phyloP scores from a whole-genome alignment of 2,113 vertebrate species.

The Andinoacara biseriatus region DNA sequence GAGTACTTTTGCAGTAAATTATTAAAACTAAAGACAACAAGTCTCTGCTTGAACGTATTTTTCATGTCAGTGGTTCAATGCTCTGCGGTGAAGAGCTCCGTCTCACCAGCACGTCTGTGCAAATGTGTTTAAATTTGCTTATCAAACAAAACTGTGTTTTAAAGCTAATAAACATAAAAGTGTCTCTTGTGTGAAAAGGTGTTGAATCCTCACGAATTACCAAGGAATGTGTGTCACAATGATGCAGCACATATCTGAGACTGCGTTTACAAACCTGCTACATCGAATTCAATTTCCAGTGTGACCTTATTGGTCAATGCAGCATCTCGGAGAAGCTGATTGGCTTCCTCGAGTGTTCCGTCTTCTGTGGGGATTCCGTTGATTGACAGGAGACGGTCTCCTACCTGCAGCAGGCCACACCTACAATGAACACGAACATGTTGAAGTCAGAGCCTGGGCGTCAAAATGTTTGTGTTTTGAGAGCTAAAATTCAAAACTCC shows the following conservation, averaged over 20 bases:
- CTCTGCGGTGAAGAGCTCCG: constrained; percentile 6
- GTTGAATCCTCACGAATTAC: not conserved
- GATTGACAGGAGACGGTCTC: constrained; percentile 94
- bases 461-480: not conserved
- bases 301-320: constrained; percentile 91
- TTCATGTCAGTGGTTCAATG: not conserved
- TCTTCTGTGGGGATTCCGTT: constrained; percentile 94
- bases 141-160: not conserved
- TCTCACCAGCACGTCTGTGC: not conserved
- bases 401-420: constrained; percentile 95
- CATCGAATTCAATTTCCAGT: constrained; percentile 94
- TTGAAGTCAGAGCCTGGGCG: not conserved
- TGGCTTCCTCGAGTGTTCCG: constrained; percentile 95
- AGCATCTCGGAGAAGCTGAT: constrained; percentile 93
- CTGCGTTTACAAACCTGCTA: constrained; percentile 84
- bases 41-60: not conserved
- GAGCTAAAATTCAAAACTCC: not conserved
- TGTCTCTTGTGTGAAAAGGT: not conserved
- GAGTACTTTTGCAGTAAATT: too few species aligned
- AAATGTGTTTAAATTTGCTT: not conserved
- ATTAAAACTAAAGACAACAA: not conserved
- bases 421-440: constrained; percentile 68
- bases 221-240: not conserved
- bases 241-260: not conserved
- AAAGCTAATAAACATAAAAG: not conserved